A percentile compares a stretch with the other conserved stretches of the same genome.
Evolutionary conservation across 35 echinoderm and acorn worm species (phyloP).

Genomic region (Ptychodera flava): DNA sequence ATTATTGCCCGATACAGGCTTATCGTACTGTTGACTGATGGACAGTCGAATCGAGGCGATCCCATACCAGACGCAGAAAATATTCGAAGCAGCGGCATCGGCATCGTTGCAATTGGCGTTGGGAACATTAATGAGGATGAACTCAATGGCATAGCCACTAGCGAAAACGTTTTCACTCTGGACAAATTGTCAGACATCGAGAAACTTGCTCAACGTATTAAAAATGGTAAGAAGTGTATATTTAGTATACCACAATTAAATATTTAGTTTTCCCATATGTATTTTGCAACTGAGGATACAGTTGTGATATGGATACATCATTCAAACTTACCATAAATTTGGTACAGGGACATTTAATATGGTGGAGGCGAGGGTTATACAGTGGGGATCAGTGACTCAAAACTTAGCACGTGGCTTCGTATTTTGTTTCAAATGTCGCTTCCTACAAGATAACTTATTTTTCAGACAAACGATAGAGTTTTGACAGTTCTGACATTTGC

Average conservation of each 20-base stretch:
- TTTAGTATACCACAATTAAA: neutral
- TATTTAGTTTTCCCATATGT: neutral
- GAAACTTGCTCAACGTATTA: neutral
- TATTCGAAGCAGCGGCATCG: conserved; percentile 6
- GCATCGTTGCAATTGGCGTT: conserved; percentile 31
- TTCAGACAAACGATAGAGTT: too few relatives aligned
- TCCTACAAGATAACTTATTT: too few relatives aligned
- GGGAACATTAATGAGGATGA: conserved; percentile 25
- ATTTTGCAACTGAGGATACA: too few relatives aligned
- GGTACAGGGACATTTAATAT: too few relatives aligned
- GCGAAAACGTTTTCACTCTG: conserved; percentile 2
- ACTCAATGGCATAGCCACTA: conserved; percentile 16
- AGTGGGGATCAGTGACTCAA: neutral
- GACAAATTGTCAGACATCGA: conserved; percentile 13
- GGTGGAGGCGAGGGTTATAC: neutral
- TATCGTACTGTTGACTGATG: conserved; percentile 39
- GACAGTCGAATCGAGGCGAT: conserved; percentile 29
- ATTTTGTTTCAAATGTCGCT: too few relatives aligned
- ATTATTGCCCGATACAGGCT: conserved; percentile 10
- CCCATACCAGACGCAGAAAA: conserved; percentile 10
- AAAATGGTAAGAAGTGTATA: conserved; percentile 2
- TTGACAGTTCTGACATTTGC: too few relatives aligned
- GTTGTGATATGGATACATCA: too few relatives aligned
- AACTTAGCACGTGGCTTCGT: too few relatives aligned
- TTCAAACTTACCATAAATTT: too few relatives aligned